Percentiles rank a stretch among this genome's conserved stretches.
These are phyloP conservation scores for Xenopus petersii DNA, from an alignment of 2,797 vertebrate species.

Conservation along the genomic window DNA sequence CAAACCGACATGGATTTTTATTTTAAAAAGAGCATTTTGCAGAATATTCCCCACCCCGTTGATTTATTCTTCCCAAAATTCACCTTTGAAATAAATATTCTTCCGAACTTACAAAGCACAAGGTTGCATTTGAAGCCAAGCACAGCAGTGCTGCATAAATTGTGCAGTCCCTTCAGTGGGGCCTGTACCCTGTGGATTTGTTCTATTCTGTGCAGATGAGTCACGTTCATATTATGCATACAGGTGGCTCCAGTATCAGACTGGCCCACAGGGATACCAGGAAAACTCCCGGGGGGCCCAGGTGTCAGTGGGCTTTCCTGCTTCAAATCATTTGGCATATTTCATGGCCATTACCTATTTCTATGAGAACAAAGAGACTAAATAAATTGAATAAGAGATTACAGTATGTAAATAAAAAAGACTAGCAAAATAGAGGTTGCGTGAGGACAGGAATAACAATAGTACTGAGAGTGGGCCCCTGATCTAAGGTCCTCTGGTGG, in stretches of 20 bases:
- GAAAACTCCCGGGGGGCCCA: too few relatives aligned
- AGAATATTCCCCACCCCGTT: not conserved
- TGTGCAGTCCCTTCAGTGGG: constrained; percentile 10
- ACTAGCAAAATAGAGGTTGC: too few relatives aligned
- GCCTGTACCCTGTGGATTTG: constrained; percentile 16
- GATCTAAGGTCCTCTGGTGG: too few relatives aligned
- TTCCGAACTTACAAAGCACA: constrained; percentile 23
- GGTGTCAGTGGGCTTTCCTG: too few relatives aligned
- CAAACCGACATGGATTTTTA: not conserved
- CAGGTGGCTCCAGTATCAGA: not conserved
- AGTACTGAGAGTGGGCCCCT: too few relatives aligned
- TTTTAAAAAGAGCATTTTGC: constrained; percentile 1
- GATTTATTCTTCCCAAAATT: constrained; percentile 1
- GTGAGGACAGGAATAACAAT: too few relatives aligned
- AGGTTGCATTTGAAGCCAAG: constrained; percentile 28
- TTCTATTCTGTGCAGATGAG: constrained; percentile 21
- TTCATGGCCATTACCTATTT: too few relatives aligned
- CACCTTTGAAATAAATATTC: constrained; percentile 18
- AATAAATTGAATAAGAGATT: too few relatives aligned
- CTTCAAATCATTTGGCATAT: too few relatives aligned
- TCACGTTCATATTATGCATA: constrained; percentile 9
- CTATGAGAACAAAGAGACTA: too few relatives aligned
- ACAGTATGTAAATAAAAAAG: too few relatives aligned
- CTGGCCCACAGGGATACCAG: too few relatives aligned
- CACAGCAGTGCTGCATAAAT: constrained; percentile 17